Evolutionary conservation across 2,797 vertebrate species (phyloP).

Genomic region (Emydoidea blandingii): DNA sequence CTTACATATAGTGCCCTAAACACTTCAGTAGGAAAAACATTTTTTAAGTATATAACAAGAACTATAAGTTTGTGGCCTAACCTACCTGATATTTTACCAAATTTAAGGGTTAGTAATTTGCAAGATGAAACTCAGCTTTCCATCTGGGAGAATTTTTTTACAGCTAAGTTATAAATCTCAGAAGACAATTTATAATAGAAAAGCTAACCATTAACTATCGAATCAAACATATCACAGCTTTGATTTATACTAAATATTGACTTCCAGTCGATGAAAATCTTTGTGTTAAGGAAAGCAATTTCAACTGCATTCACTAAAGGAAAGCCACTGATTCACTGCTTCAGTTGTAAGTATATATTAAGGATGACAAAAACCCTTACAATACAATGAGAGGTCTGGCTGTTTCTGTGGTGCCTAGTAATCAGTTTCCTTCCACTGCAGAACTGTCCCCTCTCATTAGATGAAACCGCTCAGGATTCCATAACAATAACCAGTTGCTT

Average conservation of each 20-base stretch:
- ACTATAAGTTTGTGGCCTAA: neutral
- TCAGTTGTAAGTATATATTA: neutral
- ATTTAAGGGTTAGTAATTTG: no score
- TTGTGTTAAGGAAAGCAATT: neutral
- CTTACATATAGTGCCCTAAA: neutral
- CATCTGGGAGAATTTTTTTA: no score
- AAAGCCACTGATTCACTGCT: neutral
- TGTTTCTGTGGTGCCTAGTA: neutral
- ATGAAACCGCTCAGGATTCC: neutral
- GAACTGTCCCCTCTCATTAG: neutral
- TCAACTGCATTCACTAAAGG: neutral
- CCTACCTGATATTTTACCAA: neutral
- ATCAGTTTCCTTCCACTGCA: neutral
- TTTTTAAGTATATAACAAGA: neutral
- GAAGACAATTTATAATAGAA: no score
- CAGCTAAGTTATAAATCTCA: no score
- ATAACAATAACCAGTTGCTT: conserved; percentile 35
- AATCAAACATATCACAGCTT: neutral
- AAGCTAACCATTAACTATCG: neutral
- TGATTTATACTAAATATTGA: neutral
- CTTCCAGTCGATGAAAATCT: neutral
- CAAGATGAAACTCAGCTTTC: no score
- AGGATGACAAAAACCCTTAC: neutral
- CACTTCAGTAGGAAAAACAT: neutral
- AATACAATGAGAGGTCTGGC: neutral